These are phyloP conservation scores for Holacanthella duospinosa DNA, from an alignment of 2,888 invertebrate species.

Conservation along the genomic window DNA sequence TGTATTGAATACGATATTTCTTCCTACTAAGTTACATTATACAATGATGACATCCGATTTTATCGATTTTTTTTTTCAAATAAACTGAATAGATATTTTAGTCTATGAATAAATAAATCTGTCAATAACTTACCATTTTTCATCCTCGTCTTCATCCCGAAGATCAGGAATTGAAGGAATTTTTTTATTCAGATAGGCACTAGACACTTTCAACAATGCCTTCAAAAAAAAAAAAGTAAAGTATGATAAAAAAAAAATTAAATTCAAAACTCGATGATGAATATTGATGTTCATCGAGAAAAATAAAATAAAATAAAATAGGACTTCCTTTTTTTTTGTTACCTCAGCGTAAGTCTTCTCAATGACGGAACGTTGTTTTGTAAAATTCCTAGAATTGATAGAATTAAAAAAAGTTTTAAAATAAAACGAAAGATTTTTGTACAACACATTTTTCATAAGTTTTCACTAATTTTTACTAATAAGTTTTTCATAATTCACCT, in stretches of 20 bases:
- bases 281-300: too few relatives aligned
- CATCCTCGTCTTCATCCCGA: constrained; percentile 76
- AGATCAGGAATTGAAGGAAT: constrained; percentile 85
- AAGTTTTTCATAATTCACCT: not conserved
- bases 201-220: constrained; percentile 81
- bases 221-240: constrained; percentile 40
- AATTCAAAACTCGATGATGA: too few relatives aligned
- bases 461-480: not conserved
- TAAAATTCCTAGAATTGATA: constrained; percentile 60
- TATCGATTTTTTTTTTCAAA: not conserved
- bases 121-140: constrained; percentile 57
- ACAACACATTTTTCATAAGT: too few relatives aligned
- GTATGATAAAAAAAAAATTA: too few relatives aligned
- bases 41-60: not conserved
- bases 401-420: constrained; percentile 17
- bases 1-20: not conserved
- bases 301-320: too few relatives aligned
- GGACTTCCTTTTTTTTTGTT: too few relatives aligned
- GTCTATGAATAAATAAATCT: not conserved
- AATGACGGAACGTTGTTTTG: constrained; percentile 78
- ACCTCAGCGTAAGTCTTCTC: constrained; percentile 93
- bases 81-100: not conserved
- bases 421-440: not conserved
- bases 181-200: constrained; percentile 83
- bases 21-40: not conserved